Evolutionary conservation across 2,113 vertebrate genomes (phyloP).

Genomic region (Colaptes auratus): DNA sequence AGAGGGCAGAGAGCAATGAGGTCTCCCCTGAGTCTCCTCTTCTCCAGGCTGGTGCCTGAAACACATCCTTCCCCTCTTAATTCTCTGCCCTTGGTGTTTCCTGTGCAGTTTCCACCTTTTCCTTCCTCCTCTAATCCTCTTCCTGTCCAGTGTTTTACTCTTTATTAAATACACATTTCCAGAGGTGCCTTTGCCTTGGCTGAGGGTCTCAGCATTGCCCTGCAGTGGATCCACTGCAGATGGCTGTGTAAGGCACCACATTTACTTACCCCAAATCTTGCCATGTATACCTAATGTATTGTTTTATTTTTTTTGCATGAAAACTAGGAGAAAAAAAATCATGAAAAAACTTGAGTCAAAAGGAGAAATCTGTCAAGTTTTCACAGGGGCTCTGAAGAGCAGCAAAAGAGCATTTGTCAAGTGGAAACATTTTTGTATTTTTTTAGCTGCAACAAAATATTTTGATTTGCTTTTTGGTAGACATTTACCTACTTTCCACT

Average conservation of each 20-base stretch:
- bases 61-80: background rate
- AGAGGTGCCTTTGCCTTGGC: background rate
- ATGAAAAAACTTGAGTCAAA: background rate
- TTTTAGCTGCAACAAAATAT: background rate
- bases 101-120: no score
- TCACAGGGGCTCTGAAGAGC: background rate
- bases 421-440: background rate
- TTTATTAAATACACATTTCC: background rate
- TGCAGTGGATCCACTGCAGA: fast-evolving
- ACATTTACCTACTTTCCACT: background rate
- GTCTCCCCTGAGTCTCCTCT: no score
- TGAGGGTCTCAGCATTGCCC: background rate
- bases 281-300: background rate
- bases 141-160: background rate
- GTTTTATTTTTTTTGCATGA: background rate
- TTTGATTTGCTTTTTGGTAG: background rate
- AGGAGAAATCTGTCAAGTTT: background rate
- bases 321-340: background rate
- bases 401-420: background rate
- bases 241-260: no score
- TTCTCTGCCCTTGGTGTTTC: background rate
- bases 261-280: background rate
- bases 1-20: no score
- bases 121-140: background rate
- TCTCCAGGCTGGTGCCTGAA: background rate